Percentiles rank a stretch among this genome's conserved stretches.
Conservation (phyloP, 2,797 vertebrate species). For the Chrosomus eos region DNA sequence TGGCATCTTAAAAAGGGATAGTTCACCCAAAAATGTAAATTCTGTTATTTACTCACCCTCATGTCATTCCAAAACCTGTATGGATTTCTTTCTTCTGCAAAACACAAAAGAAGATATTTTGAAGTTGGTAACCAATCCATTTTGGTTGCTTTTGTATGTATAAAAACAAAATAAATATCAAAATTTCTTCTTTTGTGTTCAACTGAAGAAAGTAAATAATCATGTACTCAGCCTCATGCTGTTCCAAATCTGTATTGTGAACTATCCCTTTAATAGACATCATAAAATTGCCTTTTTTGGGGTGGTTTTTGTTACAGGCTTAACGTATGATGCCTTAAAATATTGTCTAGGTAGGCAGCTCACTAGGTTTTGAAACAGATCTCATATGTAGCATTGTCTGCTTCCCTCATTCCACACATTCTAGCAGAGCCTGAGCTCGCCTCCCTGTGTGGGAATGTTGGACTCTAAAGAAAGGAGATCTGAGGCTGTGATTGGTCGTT, state of each 20-base stretch:
- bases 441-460: constrained; percentile 49
- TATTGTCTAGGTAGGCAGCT: neutral
- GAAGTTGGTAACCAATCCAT: neutral
- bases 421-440: constrained; percentile 32
- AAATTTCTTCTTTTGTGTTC: neutral
- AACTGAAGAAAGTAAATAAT: neutral
- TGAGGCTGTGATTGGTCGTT: constrained; percentile 54
- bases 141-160: neutral
- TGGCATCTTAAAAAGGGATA: neutral
- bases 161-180: neutral
- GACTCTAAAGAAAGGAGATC: constrained; percentile 47
- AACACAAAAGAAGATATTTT: constrained; percentile 4
- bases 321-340: neutral
- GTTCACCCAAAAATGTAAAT: neutral
- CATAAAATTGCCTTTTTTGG: neutral
- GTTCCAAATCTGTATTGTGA: too few relatives aligned
- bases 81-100: neutral
- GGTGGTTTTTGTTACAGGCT: neutral
- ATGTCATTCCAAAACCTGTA: neutral
- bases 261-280: neutral
- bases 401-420: constrained; percentile 25
- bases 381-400: constrained; percentile 3
- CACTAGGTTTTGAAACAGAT: neutral
- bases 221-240: too few relatives aligned
- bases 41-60: neutral